phyloP scores from a whole-genome alignment of 2,113 vertebrate species.

The Plotosus lineatus region DNA sequence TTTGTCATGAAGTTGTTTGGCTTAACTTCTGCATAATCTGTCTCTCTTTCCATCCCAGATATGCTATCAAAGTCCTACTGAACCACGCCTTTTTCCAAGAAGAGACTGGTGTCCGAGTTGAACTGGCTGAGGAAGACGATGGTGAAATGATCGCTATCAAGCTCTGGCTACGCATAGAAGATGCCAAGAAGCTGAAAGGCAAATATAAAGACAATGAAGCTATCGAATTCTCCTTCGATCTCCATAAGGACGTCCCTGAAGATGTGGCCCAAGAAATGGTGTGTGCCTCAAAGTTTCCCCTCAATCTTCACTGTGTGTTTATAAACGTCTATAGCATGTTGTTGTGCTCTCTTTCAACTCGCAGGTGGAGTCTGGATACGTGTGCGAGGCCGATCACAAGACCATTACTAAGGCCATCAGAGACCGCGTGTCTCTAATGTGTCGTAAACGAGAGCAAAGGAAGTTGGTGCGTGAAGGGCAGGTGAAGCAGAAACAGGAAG shows the following conservation, averaged over 20 bases:
- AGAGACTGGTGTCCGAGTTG: constrained; percentile 96
- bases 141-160: constrained; percentile 98
- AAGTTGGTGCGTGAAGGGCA: constrained; percentile 90
- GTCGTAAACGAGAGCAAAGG: constrained; percentile 91
- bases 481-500: constrained; percentile 86
- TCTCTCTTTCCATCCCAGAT: constrained; percentile 67
- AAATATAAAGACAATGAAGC: constrained; percentile 99
- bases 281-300: constrained; percentile 13
- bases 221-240: constrained; percentile 97
- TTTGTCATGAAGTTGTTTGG: background rate
- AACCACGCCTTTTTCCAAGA: constrained; percentile 99
- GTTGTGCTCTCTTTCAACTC: background rate
- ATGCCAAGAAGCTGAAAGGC: constrained; percentile 97
- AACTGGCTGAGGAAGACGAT: constrained; percentile 96
- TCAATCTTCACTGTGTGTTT: background rate
- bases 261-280: constrained; percentile 99
- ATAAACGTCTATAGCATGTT: background rate
- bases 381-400: constrained; percentile 98
- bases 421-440: constrained; percentile 95
- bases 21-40: background rate
- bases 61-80: constrained; percentile 96
- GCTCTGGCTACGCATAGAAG: constrained; percentile 96
- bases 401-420: constrained; percentile 99
- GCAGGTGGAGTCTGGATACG: constrained; percentile 97
- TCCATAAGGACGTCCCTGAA: constrained; percentile 93